A percentile compares a stretch with the other conserved stretches of the same genome.
Evolutionary conservation across 2,797 vertebrate genomes (phyloP).

Genomic region (Carcharodon carcharias): DNA sequence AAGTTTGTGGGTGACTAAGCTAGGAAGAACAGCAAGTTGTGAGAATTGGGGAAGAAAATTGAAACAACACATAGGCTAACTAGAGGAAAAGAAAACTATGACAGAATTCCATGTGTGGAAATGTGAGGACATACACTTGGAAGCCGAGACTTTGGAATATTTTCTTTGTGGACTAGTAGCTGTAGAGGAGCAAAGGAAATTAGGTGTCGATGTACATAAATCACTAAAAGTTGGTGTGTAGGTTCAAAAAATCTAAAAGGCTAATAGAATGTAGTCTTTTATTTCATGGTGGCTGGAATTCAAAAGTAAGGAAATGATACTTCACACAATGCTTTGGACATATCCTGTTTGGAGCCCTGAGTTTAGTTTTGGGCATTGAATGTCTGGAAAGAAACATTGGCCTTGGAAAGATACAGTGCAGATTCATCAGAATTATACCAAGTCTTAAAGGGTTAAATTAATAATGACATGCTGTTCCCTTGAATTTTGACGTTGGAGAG

Average conservation of each 20-base stretch:
- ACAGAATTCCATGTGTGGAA: not conserved
- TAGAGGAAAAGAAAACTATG: not conserved
- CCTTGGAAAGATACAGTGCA: not conserved
- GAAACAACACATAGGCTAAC: not conserved
- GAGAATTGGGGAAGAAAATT: not conserved
- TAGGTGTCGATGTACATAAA: not conserved
- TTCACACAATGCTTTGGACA: no score
- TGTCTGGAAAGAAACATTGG: not conserved
- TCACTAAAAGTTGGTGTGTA: not conserved
- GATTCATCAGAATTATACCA: not conserved
- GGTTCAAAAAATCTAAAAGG: not conserved
- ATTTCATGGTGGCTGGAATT: no score
- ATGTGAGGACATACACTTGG: not conserved
- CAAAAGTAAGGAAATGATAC: no score
- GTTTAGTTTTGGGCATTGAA: not conserved
- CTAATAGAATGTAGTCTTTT: not conserved
- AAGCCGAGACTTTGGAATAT: not conserved
- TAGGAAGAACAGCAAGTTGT: not conserved
- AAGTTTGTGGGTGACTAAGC: not conserved
- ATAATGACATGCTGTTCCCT: not conserved
- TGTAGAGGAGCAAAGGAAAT: not conserved
- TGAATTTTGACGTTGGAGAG: not conserved
- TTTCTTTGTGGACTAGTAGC: not conserved
- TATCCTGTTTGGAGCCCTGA: no score
- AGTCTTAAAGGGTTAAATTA: not conserved